Evolutionary conservation across 2,888 invertebrate species (phyloP), one percentile per base, ranked within the genome.

Genomic region (Xestia sexstrigata): DNA sequence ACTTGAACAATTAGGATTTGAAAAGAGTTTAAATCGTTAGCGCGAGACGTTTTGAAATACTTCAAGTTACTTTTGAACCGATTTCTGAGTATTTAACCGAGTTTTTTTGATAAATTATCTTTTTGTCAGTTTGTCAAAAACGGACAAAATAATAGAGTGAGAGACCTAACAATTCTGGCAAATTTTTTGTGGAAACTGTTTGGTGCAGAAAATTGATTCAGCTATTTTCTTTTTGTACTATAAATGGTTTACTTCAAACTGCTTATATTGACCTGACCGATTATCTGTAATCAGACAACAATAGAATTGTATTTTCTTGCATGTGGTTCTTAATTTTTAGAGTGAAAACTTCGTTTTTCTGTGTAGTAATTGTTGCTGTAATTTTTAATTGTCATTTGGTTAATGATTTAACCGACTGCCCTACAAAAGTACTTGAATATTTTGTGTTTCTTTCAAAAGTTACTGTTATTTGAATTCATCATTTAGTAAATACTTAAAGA

Each of bases 1-100:
- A 87, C 91, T 91, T 92, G 93, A 93, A 91, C 91, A 87, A 85
- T 88, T 89, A 87, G 84, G 82, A 81, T 85, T 89, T 89, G 88
- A 89, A 91, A 90, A 90, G 92, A 90, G 81, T 91, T 89, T 70
- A 68, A 81, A 82, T 88, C 89, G 91, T 89, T 91, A 92, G 89
- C 87, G 82, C 88, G 89, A 76, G 83, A 88, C 84, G 74, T 87
- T 90, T 86, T 73, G 88, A 85, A 89, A 88, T 69, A 67, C 35
- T 76, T 75, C 47, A 45, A 84, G 63, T 71, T 30, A 72, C 67
- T 55, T 85, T 49, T 84, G 84, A 49, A 84, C 77, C 47, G 78
- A 82, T 85, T 87, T 84, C 70, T 55, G 68, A 60, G 42, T 74
- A 69, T 72, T 82, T 75, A 84, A 63, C 74, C 30, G 63, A 76